Evolutionary conservation across 2,113 vertebrate genomes (phyloP).

Genomic region (Mixornis gularis): DNA sequence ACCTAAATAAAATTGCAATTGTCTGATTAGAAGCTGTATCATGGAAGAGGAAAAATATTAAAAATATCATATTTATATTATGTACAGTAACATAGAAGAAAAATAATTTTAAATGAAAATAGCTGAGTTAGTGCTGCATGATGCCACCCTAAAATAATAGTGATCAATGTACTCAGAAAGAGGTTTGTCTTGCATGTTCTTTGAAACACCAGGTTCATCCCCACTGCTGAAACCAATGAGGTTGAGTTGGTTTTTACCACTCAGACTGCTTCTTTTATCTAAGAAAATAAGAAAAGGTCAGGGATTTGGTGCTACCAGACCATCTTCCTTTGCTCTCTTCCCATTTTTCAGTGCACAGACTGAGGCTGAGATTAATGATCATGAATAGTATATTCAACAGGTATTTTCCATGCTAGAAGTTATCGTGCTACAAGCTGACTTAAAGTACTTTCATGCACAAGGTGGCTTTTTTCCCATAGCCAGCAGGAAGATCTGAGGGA

Average conservation of each 20-base stretch:
- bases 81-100: not conserved
- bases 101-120: conserved; percentile 32
- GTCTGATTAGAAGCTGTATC: not conserved
- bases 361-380: not conserved
- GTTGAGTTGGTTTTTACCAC: not conserved
- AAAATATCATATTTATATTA: not conserved
- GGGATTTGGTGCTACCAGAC: not conserved
- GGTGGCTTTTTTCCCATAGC: not conserved
- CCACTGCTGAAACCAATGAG: not conserved
- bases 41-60: not conserved
- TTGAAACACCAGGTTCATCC: not conserved
- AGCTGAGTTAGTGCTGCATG: not conserved
- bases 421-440: not conserved
- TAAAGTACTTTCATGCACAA: not conserved
- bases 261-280: not conserved
- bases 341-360: not conserved
- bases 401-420: not conserved
- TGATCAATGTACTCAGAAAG: not conserved
- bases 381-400: not conserved
- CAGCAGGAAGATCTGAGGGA: not conserved
- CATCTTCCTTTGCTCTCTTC: not conserved
- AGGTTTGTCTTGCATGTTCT: not conserved
- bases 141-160: not conserved
- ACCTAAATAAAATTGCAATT: not conserved
- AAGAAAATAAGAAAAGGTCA: not conserved